phyloP scores from a whole-genome alignment of 1,140 invertebrate genomes.

The Micrasema minimum region DNA sequence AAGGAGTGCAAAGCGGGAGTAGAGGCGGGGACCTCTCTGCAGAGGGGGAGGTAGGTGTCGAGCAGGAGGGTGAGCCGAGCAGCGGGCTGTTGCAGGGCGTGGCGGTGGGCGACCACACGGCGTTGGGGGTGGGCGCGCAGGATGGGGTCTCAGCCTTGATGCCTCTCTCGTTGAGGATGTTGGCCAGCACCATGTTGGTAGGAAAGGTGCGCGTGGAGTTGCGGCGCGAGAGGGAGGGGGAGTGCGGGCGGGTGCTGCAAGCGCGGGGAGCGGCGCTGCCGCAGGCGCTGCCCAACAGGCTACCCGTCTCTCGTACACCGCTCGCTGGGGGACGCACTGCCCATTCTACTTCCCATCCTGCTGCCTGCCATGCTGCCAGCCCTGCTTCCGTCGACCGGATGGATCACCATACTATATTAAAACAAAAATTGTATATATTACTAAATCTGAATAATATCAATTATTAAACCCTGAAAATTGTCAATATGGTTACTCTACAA shows the following conservation, averaged over 20 bases:
- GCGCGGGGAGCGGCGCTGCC: conserved; percentile 60
- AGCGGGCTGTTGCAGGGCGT: conserved; percentile 86
- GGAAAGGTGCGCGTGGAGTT: conserved; percentile 84
- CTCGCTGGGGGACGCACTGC: conserved; percentile 69
- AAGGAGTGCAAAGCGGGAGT: conserved; percentile 68
- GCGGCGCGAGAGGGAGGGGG: conserved; percentile 69
- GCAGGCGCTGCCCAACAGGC: conserved; percentile 64
- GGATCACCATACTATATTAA: conserved; percentile 77
- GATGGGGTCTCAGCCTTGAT: conserved; percentile 79
- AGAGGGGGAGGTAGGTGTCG: conserved; percentile 64
- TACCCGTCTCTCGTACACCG: conserved; percentile 67
- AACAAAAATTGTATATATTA: conserved; percentile 2
- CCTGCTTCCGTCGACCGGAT: conserved; percentile 80
- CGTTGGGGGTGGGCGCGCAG: conserved; percentile 74
- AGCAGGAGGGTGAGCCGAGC: conserved; percentile 64
- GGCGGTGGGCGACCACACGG: conserved; percentile 79
- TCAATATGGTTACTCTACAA: too few species aligned
- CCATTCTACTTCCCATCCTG: conserved; percentile 68
- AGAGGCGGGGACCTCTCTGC: conserved; percentile 65
- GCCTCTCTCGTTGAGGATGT: conserved; percentile 83
- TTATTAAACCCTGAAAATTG: too few species aligned
- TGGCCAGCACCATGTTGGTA: conserved; percentile 80
- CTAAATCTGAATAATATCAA: too few species aligned
- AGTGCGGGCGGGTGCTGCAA: conserved; percentile 60
- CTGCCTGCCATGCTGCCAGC: conserved; percentile 69